Evolutionary conservation across 2,888 invertebrate genomes (phyloP).

Genomic region (Drosophila putrida): DNA sequence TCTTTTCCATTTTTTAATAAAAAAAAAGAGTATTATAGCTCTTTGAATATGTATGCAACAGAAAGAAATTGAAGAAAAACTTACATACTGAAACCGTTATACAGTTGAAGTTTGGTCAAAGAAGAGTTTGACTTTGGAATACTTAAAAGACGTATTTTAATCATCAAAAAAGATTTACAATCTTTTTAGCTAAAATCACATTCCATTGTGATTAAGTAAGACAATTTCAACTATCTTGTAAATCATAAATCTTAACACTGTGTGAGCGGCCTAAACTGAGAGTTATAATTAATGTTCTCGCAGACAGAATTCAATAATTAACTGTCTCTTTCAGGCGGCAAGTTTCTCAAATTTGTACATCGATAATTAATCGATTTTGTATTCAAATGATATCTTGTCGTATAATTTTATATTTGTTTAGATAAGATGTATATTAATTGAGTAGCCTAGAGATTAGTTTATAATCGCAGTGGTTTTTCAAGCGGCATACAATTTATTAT

Average conservation of each 20-base stretch:
- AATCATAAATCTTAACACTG: slow-evolving; percentile 62
- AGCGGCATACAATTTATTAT: slow-evolving; percentile 5
- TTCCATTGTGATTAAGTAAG: slow-evolving; percentile 60
- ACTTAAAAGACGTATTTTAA: not conserved
- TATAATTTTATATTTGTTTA: slow-evolving; percentile 46
- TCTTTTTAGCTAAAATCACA: slow-evolving; percentile 23
- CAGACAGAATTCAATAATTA: slow-evolving; percentile 55
- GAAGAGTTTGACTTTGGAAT: not conserved
- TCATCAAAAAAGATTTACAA: slow-evolving; percentile 4
- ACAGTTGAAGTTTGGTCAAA: too few relatives aligned
- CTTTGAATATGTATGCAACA: not conserved
- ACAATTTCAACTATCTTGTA: slow-evolving; percentile 49
- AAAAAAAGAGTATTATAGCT: not conserved
- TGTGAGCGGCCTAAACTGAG: slow-evolving; percentile 10
- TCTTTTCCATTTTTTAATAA: not conserved
- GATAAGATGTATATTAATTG: slow-evolving; percentile 48
- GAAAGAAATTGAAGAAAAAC: not conserved
- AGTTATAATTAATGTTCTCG: slow-evolving; percentile 52
- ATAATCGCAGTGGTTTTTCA: slow-evolving; percentile 13
- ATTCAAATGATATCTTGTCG: slow-evolving; percentile 37
- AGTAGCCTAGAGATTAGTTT: slow-evolving; percentile 22
- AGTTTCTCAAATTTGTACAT: slow-evolving; percentile 42
- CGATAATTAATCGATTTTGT: slow-evolving; percentile 55
- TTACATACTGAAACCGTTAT: too few relatives aligned
- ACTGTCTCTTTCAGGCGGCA: slow-evolving; percentile 45